phyloP scores from a whole-genome alignment of 2,888 invertebrate species.

The Brenthis hecate region DNA sequence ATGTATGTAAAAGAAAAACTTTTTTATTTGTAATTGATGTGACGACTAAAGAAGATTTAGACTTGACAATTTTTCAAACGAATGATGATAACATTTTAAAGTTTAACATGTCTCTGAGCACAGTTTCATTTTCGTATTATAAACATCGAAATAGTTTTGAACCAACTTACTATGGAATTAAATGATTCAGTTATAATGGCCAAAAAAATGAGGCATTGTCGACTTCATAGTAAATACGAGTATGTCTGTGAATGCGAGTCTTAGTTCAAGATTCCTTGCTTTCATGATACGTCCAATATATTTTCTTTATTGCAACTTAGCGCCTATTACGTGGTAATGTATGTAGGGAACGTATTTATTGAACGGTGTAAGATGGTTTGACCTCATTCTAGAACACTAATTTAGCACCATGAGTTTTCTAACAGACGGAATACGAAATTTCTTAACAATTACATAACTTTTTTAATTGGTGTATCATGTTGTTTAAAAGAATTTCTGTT shows the following conservation, averaged over 20 bases:
- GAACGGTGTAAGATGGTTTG: constrained; percentile 11
- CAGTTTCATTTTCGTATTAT: background rate
- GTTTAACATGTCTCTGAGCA: background rate
- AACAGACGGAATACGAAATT: too few relatives aligned
- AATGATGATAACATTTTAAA: background rate
- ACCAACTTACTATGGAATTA: background rate
- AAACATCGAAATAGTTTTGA: background rate
- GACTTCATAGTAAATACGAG: background rate
- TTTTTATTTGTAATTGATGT: too few relatives aligned
- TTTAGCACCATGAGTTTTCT: too few relatives aligned
- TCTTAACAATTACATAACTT: too few relatives aligned
- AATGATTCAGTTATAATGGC: background rate
- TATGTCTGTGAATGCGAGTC: constrained; percentile 15
- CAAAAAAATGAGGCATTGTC: too few relatives aligned
- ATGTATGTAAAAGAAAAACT: too few relatives aligned
- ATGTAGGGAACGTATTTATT: constrained; percentile 5
- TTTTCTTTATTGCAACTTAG: constrained; percentile 31
- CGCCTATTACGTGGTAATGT: constrained; percentile 1
- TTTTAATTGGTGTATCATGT: background rate
- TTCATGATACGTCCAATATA: constrained; percentile 39
- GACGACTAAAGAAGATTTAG: background rate
- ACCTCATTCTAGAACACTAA: constrained; percentile 1
- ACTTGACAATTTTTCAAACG: background rate
- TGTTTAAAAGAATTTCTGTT: background rate
- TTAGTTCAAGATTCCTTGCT: constrained; percentile 31